These are phyloP conservation scores for Holacanthus passer DNA, from an alignment of 2,113 vertebrate species.

Conservation along the genomic window DNA sequence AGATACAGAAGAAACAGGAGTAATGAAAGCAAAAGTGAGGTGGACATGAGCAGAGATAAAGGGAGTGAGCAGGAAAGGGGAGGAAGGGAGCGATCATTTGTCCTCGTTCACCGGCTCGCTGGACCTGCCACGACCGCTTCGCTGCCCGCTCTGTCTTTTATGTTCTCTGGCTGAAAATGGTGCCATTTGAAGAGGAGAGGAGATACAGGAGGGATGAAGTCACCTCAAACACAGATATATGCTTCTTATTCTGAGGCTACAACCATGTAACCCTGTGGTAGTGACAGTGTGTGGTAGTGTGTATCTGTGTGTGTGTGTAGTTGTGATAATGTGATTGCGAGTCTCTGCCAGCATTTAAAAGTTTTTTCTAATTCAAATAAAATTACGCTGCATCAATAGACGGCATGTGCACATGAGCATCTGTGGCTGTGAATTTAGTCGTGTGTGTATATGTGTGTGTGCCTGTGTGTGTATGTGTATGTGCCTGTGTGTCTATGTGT, in stretches of 20 bases:
- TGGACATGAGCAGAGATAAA: slow-evolving; percentile 10
- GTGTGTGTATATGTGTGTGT: background rate
- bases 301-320: background rate
- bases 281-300: background rate
- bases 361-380: slow-evolving; percentile 19
- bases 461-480: background rate
- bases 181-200: slow-evolving; percentile 19
- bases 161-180: slow-evolving; percentile 36
- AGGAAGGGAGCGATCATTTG: slow-evolving; percentile 35
- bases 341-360: background rate
- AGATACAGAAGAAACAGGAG: background rate
- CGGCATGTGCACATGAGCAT: background rate
- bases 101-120: slow-evolving; percentile 47
- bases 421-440: background rate
- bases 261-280: background rate
- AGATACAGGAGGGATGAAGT: slow-evolving; percentile 3
- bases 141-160: slow-evolving; percentile 44
- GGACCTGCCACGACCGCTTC: slow-evolving; percentile 24
- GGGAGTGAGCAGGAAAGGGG: slow-evolving; percentile 1
- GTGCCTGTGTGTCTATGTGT: background rate
- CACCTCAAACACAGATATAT: slow-evolving; percentile 1
- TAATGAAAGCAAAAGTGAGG: slow-evolving; percentile 25
- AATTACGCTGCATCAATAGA: background rate
- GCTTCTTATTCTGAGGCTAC: background rate
- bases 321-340: background rate